These are phyloP conservation scores for Larimichthys crocea DNA, from an alignment of 2,113 vertebrate species.

Conservation along the genomic window DNA sequence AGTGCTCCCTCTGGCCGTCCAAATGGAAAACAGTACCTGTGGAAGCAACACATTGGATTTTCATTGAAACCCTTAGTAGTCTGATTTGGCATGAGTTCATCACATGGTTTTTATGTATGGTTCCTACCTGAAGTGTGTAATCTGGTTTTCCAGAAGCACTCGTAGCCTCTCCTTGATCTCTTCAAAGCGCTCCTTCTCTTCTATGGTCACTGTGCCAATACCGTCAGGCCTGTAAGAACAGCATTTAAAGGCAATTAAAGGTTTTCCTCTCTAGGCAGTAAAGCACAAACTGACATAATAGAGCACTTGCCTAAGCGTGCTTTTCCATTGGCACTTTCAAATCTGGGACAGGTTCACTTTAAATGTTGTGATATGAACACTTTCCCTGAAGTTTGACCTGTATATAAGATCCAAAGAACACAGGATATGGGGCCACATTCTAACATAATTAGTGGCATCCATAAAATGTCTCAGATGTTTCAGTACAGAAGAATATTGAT, in stretches of 20 bases:
- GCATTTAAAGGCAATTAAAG: background rate
- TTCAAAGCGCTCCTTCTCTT: conserved; percentile 97
- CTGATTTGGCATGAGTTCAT: background rate
- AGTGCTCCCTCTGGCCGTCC: conserved; percentile 97
- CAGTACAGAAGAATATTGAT: background rate
- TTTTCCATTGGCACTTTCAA: background rate
- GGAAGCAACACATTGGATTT: conserved; percentile 22
- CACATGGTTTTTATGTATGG: background rate
- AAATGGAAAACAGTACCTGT: conserved; percentile 99
- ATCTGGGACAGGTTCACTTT: background rate
- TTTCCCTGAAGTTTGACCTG: background rate
- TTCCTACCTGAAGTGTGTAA: conserved; percentile 96
- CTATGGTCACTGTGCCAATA: conserved; percentile 96
- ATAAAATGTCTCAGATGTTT: background rate
- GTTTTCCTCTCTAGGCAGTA: background rate
- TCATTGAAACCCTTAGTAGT: background rate
- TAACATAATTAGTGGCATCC: background rate
- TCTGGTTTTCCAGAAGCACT: conserved; percentile 97
- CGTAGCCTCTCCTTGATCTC: conserved; percentile 98
- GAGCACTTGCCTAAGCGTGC: background rate
- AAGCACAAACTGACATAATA: too few species aligned
- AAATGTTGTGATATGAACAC: background rate
- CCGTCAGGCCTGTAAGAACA: conserved; percentile 91
- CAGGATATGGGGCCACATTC: background rate
- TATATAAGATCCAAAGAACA: background rate